These are phyloP conservation scores for Vesta saturnalis DNA, from an alignment of 2,888 invertebrate species.

Conservation along the genomic window DNA sequence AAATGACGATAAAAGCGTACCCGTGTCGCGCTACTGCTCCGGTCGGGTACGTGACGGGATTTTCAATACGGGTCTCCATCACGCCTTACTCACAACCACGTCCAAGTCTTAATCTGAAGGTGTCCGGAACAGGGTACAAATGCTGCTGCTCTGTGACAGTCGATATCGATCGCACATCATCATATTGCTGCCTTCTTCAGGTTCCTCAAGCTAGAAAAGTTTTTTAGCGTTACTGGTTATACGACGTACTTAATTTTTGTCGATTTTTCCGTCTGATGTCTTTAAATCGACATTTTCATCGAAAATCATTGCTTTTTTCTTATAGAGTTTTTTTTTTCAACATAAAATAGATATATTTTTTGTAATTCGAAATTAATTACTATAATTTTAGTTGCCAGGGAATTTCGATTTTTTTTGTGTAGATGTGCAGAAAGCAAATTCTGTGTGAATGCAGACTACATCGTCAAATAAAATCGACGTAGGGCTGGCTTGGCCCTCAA, in stretches of 20 bases:
- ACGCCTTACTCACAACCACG: conserved; percentile 52
- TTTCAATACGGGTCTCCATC: conserved; percentile 49
- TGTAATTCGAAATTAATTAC: too few species aligned
- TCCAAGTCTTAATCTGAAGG: conserved; percentile 59
- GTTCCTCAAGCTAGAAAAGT: conserved; percentile 21
- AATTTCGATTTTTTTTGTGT: too few species aligned
- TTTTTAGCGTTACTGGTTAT: conserved; percentile 21
- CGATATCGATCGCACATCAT: conserved; percentile 42
- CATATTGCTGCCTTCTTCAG: conserved; percentile 33
- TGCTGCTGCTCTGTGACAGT: conserved; percentile 48
- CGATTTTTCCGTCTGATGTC: not conserved
- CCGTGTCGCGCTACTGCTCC: conserved; percentile 58
- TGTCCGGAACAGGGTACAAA: conserved; percentile 54
- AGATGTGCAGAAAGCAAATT: not conserved
- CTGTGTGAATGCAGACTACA: conserved; percentile 34
- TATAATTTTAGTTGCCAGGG: too few species aligned
- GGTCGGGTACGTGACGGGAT: conserved; percentile 55
- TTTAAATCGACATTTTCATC: not conserved
- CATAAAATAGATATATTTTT: too few species aligned
- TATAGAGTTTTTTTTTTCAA: not conserved
- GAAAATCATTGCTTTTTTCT: too few species aligned
- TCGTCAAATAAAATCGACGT: conserved; percentile 43
- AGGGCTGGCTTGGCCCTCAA: conserved; percentile 39
- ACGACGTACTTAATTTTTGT: conserved; percentile 15
- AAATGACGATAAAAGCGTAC: conserved; percentile 61